Base-by-base conservation (phyloP, 2,113 vertebrate genomes). In the Connochaetes taurinus region DNA sequence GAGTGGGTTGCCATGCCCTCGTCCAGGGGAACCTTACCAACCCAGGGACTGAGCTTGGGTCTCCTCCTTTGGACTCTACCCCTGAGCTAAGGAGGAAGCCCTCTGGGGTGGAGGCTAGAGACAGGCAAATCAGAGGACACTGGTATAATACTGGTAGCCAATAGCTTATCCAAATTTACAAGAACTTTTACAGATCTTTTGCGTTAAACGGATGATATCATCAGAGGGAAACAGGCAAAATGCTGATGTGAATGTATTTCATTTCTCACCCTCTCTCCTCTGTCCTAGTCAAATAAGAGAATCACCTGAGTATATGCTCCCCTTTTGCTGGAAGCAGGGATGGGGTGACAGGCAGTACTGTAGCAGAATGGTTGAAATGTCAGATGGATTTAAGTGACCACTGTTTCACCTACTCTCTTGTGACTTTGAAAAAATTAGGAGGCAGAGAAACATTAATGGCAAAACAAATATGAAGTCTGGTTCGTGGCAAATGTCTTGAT, bases 401-500 rank as follows among this genome's bases (percentile, higher is more conserved):
- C 78, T 89, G n/a, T 87, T 76, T 82, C 45, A 87, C 25, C 40
- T 91, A 43, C 25, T 96, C 36, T 47, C 84, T 0, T 97, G 23
- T 94, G 71, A 94, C 43, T 96, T 83, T 60, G 45, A 53, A 82
- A 92, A 87, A 97, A 71, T 82, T 81, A 93, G 55, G 33, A 94
- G 43, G 16, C 36, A n/a, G 52, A 36, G 23, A 43, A 90, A 88
- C 6, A 5, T 43, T 94, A 58, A 25, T 94, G 25, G 81, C 53
- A 71, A 40, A 21, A 36, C 92, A 90, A 57, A 60, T 40, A 13
- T 45, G 40, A 47, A 14, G 7, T 93, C 62, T 82, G 33, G 13
- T 80, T 96, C 52, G 95, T 89, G 47, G 83, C 58, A 43, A 94
- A 17, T 60, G 23, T 62, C 74, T 74, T 84, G 29, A 29, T 40